Evolutionary conservation across 2,797 vertebrate species (phyloP), one percentile per base, ranked within the genome.

Genomic region (Onychomys leucogaster): DNA sequence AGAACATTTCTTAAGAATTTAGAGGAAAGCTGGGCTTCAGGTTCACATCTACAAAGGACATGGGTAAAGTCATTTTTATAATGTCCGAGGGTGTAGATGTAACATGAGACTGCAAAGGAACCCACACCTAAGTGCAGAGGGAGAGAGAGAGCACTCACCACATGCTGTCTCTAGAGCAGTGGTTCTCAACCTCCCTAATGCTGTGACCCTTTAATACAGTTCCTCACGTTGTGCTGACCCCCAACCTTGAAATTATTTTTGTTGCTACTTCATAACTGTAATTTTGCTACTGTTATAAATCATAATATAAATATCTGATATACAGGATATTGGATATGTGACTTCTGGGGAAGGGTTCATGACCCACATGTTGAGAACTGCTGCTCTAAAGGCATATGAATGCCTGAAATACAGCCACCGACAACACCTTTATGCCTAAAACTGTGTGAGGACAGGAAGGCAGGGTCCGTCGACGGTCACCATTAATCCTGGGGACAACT

Each of bases 1-100:
- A 81, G 46, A 37, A 82, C 17, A 61, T 34, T 84, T 78, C 95
- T 61, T 49, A 80, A 14, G 43, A 34, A 69, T 10, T 85, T 43
- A 43, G 37, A 61, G 49, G 46, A 75, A 96, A 75, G 29, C 13
- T 86, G 63, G 57, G 49, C 57, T 81, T 69, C 67, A 43, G 41
- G 57, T 52, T 86, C 49, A 71, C 46, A 94, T 83, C 61, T 71
- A 55, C 43, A 69, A 41, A 86, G 55, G 52, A 90, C 92, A 29
- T 81, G 27, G 91, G 49, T 65, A 17, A 95, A 37, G 37, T 67
- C 25, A 90, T 89, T 67, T 91, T 82, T 91, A 63, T 65, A 12
- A 23, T 55, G 86, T 92, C 75, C 93, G 77, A 84, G 57, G 89
- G 81, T 90, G 52, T 57, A 55, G 59, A n/a, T 1, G 8, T 43